Evolutionary conservation across 1,140 invertebrate genomes (phyloP).

Genomic region (Neotoxoptera formosana): DNA sequence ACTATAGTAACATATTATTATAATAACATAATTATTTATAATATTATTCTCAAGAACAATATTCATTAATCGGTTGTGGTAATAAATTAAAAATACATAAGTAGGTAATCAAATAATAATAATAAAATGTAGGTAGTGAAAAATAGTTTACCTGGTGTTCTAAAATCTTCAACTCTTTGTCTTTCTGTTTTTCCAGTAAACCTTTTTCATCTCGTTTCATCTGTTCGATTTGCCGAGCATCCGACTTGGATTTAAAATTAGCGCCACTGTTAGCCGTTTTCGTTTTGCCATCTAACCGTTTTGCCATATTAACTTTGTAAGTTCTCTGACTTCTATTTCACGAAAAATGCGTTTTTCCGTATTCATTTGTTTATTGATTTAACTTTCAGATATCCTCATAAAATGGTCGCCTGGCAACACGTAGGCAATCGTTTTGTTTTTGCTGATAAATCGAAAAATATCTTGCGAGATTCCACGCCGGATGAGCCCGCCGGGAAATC

Average conservation of each 20-base stretch:
- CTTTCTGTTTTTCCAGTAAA: not conserved
- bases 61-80: too few relatives aligned
- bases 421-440: not conserved
- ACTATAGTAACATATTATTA: too few relatives aligned
- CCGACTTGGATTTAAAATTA: not conserved
- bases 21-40: too few relatives aligned
- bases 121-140: too few relatives aligned
- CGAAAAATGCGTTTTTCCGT: not conserved
- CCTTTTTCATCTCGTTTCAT: not conserved
- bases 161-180: not conserved
- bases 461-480: not conserved
- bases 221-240: not conserved
- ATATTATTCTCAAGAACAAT: too few relatives aligned
- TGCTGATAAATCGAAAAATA: not conserved
- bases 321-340: not conserved
- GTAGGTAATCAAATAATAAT: not conserved
- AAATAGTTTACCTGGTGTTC: constrained; percentile 31
- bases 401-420: constrained; percentile 20
- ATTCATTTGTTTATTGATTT: constrained; percentile 8
- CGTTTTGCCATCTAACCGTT: not conserved
- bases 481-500: not conserved
- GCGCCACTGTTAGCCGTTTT: not conserved
- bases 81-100: not conserved
- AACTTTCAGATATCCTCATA: not conserved
- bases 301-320: not conserved